Evolutionary conservation across 2,113 vertebrate species (phyloP).

Genomic region (Chroicocephalus ridibundus): DNA sequence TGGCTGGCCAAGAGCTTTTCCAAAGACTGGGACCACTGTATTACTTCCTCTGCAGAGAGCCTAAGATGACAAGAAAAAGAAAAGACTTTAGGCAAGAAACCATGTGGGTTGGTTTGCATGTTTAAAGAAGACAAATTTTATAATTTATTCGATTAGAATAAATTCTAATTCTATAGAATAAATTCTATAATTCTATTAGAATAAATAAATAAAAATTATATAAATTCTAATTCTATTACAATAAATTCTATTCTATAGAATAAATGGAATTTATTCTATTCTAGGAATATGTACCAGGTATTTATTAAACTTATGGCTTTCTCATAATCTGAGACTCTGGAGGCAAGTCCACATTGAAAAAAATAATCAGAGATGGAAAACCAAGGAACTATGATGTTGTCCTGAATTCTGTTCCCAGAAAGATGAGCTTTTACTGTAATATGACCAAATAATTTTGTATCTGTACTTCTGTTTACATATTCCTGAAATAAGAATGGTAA

Average conservation of each 20-base stretch:
- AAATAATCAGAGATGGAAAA: background rate
- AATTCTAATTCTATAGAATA: no score
- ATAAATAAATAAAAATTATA: no score
- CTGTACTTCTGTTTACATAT: background rate
- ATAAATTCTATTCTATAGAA: no score
- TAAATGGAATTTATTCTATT: background rate
- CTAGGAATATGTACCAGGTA: background rate
- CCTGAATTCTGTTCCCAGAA: background rate
- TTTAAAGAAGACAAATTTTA: background rate
- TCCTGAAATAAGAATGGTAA: background rate
- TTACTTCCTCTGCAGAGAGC: constrained; percentile 74
- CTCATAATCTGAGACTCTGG: background rate
- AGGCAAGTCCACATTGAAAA: background rate
- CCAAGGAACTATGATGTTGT: background rate
- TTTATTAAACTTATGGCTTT: background rate
- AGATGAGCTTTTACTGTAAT: background rate
- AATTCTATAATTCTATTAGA: no score
- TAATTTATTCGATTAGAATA: background rate
- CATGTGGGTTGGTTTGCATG: background rate
- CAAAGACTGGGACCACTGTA: constrained; percentile 79
- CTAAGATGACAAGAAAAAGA: constrained; percentile 33
- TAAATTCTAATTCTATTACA: no score
- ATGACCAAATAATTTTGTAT: background rate
- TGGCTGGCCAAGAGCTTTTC: constrained; percentile 77
- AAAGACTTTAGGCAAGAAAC: background rate